phyloP scores from a whole-genome alignment of 2,797 vertebrate genomes.

The Molossus alvarezi region DNA sequence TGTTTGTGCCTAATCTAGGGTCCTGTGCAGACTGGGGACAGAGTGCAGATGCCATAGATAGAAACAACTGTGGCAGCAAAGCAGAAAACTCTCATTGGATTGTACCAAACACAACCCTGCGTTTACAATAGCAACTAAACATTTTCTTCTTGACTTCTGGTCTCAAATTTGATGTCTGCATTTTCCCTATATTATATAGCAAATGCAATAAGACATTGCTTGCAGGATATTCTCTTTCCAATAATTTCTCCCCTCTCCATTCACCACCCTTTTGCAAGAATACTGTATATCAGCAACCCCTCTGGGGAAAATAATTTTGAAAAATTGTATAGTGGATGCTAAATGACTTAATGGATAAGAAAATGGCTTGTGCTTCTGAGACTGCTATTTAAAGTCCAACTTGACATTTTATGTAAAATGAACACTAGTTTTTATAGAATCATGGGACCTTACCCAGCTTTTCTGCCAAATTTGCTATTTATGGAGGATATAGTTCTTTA shows the following conservation, averaged over 20 bases:
- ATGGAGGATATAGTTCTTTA: conserved; percentile 82
- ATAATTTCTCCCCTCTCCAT: conserved; percentile 66
- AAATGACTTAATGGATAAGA: conserved; percentile 91
- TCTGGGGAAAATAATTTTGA: conserved; percentile 87
- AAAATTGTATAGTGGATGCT: conserved; percentile 86
- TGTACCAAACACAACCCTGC: neutral
- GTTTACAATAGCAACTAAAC: neutral
- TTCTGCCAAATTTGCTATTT: conserved; percentile 84
- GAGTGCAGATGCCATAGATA: accelerated
- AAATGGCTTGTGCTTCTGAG: conserved; percentile 88
- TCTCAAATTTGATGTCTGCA: conserved; percentile 46
- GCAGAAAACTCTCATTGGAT: neutral
- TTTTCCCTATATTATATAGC: conserved; percentile 73
- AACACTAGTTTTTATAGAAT: conserved; percentile 83
- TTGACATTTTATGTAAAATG: conserved; percentile 90
- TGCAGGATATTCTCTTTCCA: conserved; percentile 62
- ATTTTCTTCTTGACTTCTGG: conserved; percentile 1
- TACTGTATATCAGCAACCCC: conserved; percentile 85
- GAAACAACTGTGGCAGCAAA: neutral
- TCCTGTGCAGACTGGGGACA: neutral
- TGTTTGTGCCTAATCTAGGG: neutral
- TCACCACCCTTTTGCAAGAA: conserved; percentile 82
- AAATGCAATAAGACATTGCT: conserved; percentile 75
- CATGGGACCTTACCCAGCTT: conserved; percentile 86
- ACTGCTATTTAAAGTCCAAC: conserved; percentile 90